Evolutionary conservation across 2,113 vertebrate species (phyloP), one percentile per base, ranked within the genome.

Genomic region (Sminthopsis crassicaudata): DNA sequence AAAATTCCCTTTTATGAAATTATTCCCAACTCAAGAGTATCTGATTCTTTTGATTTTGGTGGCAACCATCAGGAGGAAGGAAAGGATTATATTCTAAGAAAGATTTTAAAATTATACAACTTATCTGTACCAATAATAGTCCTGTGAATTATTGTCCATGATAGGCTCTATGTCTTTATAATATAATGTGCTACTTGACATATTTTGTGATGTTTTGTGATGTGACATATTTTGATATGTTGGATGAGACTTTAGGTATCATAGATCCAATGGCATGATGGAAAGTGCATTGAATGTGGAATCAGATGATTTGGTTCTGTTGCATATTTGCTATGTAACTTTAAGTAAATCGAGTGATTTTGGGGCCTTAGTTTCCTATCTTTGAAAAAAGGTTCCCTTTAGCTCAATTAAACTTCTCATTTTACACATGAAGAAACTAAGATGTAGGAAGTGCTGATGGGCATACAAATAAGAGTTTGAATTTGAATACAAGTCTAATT

Each of bases 371-470:
- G n/a, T 84, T 84, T 84, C 67, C 67, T 23, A 84, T 84, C 19
- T 42, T 42, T 42, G 42, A 2, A 84, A 42, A 22, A 76, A n/a
- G 16, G 7, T 42, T 84, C n/a, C 14, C n/a, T 84, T 84, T 19
- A 84, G n/a, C 19, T 84, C 36, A 84, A 42, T 84, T 67, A 89
- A 2, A 23, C 16, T 57, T 96, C 53, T 36, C 48, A 67, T 91
- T 92, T 91, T 90, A 60, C 90, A 91, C 46, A 46, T n/a, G 91
- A 94, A 53, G 93, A 94, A 95, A 89, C 67, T 36, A 89, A 97
- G 90, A 30, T 53, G 93, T 0, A 0, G 93, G 84, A 0, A 3
- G 48, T 23, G 0, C 16, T 91, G 0, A 54, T 53, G 22, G 54
- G 53, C 91, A 89, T 51, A 60, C 52, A 94, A 3, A n/a, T 26